Conservation (phyloP, 2,113 vertebrate genomes). For the Etia nguti region DNA sequence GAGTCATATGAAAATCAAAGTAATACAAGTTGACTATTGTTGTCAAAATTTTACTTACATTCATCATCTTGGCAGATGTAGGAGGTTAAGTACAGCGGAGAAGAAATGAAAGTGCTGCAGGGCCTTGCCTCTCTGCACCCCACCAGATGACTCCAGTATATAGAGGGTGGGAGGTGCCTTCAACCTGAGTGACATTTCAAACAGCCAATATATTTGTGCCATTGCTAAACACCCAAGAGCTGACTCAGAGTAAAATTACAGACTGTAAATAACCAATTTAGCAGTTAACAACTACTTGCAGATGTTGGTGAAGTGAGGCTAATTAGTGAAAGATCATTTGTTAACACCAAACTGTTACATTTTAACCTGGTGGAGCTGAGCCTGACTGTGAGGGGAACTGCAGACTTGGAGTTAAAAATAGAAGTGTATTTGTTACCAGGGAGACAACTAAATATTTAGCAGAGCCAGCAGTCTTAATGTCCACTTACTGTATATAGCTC, state of each 20-base stretch:
- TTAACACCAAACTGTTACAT: neutral
- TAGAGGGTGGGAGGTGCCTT: slow-evolving; percentile 6
- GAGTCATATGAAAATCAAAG: neutral
- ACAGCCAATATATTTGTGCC: neutral
- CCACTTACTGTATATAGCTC: slow-evolving; percentile 11
- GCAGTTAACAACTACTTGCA: neutral
- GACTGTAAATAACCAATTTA: neutral
- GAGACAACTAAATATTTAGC: slow-evolving; percentile 61
- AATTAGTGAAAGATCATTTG: neutral
- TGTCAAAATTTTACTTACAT: slow-evolving; percentile 43
- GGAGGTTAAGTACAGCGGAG: neutral
- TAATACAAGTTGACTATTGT: neutral
- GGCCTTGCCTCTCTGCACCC: slow-evolving; percentile 6
- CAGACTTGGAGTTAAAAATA: slow-evolving; percentile 26
- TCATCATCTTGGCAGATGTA: slow-evolving; percentile 36
- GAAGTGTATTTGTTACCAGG: slow-evolving; percentile 49
- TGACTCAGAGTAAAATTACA: neutral
- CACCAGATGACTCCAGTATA: neutral
- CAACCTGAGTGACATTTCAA: slow-evolving; percentile 4
- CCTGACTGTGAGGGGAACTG: neutral
- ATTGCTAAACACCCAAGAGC: neutral
- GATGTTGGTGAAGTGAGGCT: neutral
- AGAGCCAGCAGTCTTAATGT: neutral
- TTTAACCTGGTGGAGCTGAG: neutral
- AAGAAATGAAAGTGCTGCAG: slow-evolving; percentile 9